These are phyloP conservation scores for Fundulus diaphanus DNA, from an alignment of 2,797 vertebrate species.

Conservation along the genomic window DNA sequence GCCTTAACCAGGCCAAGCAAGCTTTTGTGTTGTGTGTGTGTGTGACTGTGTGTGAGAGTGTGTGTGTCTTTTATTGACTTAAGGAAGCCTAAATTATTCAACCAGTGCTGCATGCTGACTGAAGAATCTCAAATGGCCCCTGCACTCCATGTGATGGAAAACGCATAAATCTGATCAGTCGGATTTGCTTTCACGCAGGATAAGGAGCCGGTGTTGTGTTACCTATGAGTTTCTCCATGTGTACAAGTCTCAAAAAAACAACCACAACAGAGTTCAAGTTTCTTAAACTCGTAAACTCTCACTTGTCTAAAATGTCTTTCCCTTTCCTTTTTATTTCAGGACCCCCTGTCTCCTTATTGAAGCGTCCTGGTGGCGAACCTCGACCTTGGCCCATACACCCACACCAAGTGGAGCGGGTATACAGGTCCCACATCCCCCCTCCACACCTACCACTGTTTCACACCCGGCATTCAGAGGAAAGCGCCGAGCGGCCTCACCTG, in stretches of 20 bases:
- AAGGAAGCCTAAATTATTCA: constrained; percentile 81
- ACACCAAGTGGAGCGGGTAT: constrained; percentile 32
- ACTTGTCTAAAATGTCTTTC: constrained; percentile 31
- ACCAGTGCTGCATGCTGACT: constrained; percentile 52
- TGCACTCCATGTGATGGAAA: constrained; percentile 81
- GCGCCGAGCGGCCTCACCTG: constrained; percentile 88
- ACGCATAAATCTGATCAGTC: constrained; percentile 83
- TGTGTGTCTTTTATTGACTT: constrained; percentile 57
- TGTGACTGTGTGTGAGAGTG: constrained; percentile 30
- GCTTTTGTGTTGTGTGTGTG: constrained; percentile 55
- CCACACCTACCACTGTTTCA: constrained; percentile 79
- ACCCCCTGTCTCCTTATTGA: constrained; percentile 67
- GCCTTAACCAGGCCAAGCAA: constrained; percentile 64
- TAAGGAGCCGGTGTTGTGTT: constrained; percentile 61
- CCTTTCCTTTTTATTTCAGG: constrained; percentile 68
- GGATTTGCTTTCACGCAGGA: constrained; percentile 80
- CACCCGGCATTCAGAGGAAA: constrained; percentile 86
- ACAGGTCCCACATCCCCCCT: constrained; percentile 72
- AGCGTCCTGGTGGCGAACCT: constrained; percentile 68
- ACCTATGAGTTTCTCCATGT: constrained; percentile 59
- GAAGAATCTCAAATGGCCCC: constrained; percentile 82
- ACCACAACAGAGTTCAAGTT: constrained; percentile 3
- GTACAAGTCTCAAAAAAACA: constrained; percentile 22
- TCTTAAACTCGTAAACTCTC: constrained; percentile 26
- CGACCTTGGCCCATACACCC: constrained; percentile 73